Evolutionary conservation across 2,888 invertebrate species (phyloP).

Genomic region (Pachycephus smyrnensis): DNA sequence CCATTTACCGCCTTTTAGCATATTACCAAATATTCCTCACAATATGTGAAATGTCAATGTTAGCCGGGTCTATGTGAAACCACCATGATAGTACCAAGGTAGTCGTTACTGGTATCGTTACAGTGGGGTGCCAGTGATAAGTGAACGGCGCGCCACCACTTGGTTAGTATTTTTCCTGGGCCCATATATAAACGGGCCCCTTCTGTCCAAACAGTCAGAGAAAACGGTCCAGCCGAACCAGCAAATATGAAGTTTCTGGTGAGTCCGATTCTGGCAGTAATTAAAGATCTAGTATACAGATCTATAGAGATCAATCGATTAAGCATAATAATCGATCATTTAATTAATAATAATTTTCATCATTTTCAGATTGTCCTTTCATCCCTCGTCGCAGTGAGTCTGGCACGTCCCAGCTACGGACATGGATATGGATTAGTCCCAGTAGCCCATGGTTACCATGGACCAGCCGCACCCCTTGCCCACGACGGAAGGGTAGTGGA

Average conservation of each 20-base stretch:
- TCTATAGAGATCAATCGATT: no score
- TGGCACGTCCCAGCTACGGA: conserved; percentile 37
- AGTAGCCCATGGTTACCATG: conserved; percentile 37
- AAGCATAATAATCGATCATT: background rate
- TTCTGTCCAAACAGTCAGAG: conserved; percentile 15
- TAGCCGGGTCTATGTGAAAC: no score
- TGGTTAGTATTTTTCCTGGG: conserved; percentile 41
- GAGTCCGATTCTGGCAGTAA: conserved; percentile 32
- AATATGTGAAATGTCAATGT: no score
- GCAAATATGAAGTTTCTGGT: conserved; percentile 50
- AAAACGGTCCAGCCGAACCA: conserved; percentile 28
- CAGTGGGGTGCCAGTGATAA: no score
- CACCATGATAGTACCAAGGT: no score
- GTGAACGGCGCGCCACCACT: no score
- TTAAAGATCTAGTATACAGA: no score
- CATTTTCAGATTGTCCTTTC: conserved; percentile 36
- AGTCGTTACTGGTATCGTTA: no score
- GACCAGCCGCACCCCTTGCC: conserved; percentile 52
- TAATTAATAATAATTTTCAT: background rate
- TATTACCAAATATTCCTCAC: conserved; percentile 7
- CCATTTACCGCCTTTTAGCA: background rate
- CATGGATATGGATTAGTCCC: conserved; percentile 10
- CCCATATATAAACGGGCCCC: conserved; percentile 50
- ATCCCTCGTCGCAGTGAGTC: conserved; percentile 28
- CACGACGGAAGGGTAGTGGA: conserved; percentile 55